phyloP scores from a whole-genome alignment of 2,113 vertebrate genomes.

The Noturus placidus region DNA sequence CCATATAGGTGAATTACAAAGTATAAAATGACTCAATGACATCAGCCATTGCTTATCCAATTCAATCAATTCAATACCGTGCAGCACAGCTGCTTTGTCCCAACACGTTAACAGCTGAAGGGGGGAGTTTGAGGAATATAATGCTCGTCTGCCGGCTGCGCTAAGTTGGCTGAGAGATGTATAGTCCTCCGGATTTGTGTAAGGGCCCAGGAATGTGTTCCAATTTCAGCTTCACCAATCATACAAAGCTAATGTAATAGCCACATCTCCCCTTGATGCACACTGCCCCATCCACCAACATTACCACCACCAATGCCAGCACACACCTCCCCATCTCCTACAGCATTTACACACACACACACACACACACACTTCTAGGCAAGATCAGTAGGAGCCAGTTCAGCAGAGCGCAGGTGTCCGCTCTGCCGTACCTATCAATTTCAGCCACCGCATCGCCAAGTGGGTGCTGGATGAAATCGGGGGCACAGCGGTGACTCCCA shows the following conservation, averaged over 20 bases:
- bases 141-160: constrained; percentile 34
- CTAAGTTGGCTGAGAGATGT: constrained; percentile 55
- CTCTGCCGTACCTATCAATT: constrained; percentile 50
- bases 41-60: constrained; percentile 21
- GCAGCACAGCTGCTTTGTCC: constrained; percentile 15
- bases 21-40: constrained; percentile 31
- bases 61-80: constrained; percentile 3
- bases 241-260: constrained; percentile 55
- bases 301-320: neutral
- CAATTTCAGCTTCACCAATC: constrained; percentile 52
- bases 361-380: constrained; percentile 35
- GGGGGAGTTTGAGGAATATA: constrained; percentile 25
- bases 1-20: constrained; percentile 1
- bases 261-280: constrained; percentile 30
- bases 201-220: constrained; percentile 55
- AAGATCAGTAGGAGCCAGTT: constrained; percentile 35
- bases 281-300: neutral
- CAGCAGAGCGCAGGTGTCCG: constrained; percentile 53
- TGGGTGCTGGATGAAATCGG: constrained; percentile 48
- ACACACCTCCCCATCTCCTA: neutral
- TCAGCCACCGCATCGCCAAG: constrained; percentile 26
- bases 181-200: constrained; percentile 59
- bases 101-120: constrained; percentile 27
- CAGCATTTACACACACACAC: constrained; percentile 8
- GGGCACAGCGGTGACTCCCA: constrained; percentile 43